Base-by-base conservation (phyloP, 1,140 invertebrate genomes). In the Oncopeltus fasciatus region DNA sequence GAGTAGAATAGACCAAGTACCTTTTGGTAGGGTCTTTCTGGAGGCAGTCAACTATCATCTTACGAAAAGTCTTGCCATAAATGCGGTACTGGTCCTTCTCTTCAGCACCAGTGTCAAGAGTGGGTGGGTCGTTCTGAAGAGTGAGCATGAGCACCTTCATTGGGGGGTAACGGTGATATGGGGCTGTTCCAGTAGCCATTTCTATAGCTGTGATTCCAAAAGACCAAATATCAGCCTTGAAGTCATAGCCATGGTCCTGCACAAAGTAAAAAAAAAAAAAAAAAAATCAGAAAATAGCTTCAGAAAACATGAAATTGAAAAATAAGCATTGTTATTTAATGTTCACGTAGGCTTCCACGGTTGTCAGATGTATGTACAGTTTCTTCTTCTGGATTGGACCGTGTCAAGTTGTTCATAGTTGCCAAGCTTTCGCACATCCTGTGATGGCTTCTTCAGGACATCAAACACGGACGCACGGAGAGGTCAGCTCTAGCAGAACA, bases 141-240 rank as follows among this genome's bases (percentile, higher is more conserved):
- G 95, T 98, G 31, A 98, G 75, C 93, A 98, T 98, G 11, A 98
- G 76, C 2, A 98, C 93, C 20, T 65, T 65, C 95, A 99, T 98
- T 1, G 96, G 95, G 44, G 96, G 94, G 75, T 95, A 98, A 73
- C 96, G 98, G 72, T 98, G 94, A 73, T 99, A 99, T 0, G 96
- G 96, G 0, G 96, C 95, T 11, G 94, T 96, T 14, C 96, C 96
- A 9, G 95, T 97, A 0, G 95, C 95, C 83, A 99, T 87, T 78
- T 99, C 96, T 68, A 99, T 98, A 0, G 95, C 95, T 0, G 95
- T 98, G 62, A 99, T 99, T 27, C 96, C 96, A 74, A 99, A 89
- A 27, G 93, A 97, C 96, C 96, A 99, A 66, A 99, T 98, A 71
- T 99, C 96, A n/a, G 95, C 96, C 77, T 98, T 98, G 74, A 95